These are phyloP conservation scores for Mythimna pallens DNA, from an alignment of 2,888 invertebrate genomes.

Conservation along the genomic window DNA sequence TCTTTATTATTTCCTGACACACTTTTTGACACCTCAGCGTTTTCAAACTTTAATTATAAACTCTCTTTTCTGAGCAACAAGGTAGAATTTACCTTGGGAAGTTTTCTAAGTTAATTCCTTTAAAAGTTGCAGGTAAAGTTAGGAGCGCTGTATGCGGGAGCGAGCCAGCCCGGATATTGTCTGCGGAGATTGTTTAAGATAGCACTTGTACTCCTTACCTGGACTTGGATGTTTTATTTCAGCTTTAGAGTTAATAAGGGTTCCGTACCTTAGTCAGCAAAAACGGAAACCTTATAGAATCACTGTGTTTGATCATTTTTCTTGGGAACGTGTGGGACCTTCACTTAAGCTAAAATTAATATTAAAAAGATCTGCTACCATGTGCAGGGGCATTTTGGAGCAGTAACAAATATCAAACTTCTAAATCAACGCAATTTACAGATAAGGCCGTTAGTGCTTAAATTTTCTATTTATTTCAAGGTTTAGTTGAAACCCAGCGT, in stretches of 20 bases:
- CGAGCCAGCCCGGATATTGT: constrained; percentile 79
- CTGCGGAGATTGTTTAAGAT: constrained; percentile 83
- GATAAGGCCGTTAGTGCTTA: too few species aligned
- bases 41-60: background rate
- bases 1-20: constrained; percentile 49
- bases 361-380: too few species aligned
- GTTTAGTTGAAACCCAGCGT: too few species aligned
- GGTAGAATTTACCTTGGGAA: constrained; percentile 19
- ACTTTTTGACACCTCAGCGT: constrained; percentile 41
- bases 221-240: constrained; percentile 66
- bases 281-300: too few species aligned
- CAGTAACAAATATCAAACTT: too few species aligned
- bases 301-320: too few species aligned
- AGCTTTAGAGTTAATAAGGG: constrained; percentile 37
- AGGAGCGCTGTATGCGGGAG: constrained; percentile 65
- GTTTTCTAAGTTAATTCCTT: constrained; percentile 48
- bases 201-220: constrained; percentile 70
- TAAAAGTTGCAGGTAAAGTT: constrained; percentile 55
- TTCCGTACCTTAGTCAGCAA: too few species aligned
- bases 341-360: too few species aligned
- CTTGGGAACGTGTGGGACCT: too few species aligned
- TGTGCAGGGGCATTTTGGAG: too few species aligned
- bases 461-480: too few species aligned
- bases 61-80: background rate
- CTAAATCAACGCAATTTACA: too few species aligned